These are phyloP conservation scores for Psophia crepitans DNA, from an alignment of 2,113 vertebrate genomes.

Conservation along the genomic window DNA sequence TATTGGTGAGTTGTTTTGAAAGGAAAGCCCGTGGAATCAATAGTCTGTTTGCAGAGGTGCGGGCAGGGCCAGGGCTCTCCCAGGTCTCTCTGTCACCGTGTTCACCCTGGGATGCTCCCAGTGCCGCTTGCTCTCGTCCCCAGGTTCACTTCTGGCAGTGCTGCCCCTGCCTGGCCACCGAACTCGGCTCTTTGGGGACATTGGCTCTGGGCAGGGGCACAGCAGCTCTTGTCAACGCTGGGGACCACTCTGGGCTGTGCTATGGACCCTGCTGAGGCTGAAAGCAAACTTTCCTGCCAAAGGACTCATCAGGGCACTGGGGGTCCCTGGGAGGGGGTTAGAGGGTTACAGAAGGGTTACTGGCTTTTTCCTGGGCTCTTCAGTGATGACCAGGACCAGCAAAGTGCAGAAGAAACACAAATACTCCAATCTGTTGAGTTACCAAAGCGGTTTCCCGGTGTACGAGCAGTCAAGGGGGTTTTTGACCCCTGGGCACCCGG, in stretches of 20 bases:
- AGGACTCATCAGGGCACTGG: background rate
- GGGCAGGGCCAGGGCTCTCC: background rate
- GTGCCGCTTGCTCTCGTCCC: background rate
- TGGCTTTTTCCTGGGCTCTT: background rate
- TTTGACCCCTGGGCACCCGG: background rate
- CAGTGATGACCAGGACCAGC: background rate
- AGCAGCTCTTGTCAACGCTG: background rate
- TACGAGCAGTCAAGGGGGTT: background rate
- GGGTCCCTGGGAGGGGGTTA: background rate
- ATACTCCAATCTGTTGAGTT: background rate
- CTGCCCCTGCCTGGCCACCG: background rate
- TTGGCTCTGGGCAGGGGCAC: background rate
- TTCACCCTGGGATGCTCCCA: background rate
- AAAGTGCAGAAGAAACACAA: background rate
- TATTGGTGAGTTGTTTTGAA: background rate
- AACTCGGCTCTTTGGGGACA: rapidly evolving
- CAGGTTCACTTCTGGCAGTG: rapidly evolving
- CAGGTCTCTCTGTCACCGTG: rapidly evolving
- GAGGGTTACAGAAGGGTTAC: background rate
- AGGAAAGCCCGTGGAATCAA: background rate
- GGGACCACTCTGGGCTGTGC: background rate
- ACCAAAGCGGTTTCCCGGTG: background rate
- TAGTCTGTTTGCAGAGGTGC: background rate
- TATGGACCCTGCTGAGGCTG: background rate
- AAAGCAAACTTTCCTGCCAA: background rate